A percentile compares a stretch with the other conserved stretches of the same genome.
phyloP scores from a whole-genome alignment of 2,888 invertebrate genomes.

The Nemapogon koenigi region DNA sequence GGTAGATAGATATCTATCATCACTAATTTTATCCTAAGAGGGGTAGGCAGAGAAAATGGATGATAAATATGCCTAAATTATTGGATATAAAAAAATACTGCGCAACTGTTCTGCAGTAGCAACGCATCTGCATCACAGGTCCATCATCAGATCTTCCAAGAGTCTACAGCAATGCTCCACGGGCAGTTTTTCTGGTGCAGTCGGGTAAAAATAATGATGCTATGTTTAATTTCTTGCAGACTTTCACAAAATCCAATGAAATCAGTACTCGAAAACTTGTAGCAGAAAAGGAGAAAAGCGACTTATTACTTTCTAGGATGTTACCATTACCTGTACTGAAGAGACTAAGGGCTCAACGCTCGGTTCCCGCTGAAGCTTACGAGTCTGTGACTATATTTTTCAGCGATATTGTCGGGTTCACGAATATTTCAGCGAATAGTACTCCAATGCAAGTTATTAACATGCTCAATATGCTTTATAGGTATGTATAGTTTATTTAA shows the following conservation, averaged over 20 bases:
- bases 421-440: slow-evolving; percentile 66
- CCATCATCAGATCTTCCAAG: no score
- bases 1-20: no score
- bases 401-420: slow-evolving; percentile 75
- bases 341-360: slow-evolving; percentile 56
- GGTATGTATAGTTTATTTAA: no score
- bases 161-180: no score
- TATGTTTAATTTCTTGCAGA: slow-evolving; percentile 28
- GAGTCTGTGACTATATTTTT: slow-evolving; percentile 75
- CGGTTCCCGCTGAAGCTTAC: slow-evolving; percentile 70
- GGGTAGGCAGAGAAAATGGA: no score
- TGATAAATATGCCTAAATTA: no score
- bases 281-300: slow-evolving; percentile 64
- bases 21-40: no score
- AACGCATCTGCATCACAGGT: no score
- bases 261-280: slow-evolving; percentile 53
- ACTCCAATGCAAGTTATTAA: slow-evolving; percentile 70
- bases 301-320: slow-evolving; percentile 64
- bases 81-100: no score
- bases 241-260: slow-evolving; percentile 55
- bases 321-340: slow-evolving; percentile 60
- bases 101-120: no score
- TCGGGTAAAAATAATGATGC: no score
- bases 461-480: slow-evolving; percentile 77
- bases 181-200: no score